Conservation (phyloP, 2,113 vertebrate genomes). For the Oryzias woworae region DNA sequence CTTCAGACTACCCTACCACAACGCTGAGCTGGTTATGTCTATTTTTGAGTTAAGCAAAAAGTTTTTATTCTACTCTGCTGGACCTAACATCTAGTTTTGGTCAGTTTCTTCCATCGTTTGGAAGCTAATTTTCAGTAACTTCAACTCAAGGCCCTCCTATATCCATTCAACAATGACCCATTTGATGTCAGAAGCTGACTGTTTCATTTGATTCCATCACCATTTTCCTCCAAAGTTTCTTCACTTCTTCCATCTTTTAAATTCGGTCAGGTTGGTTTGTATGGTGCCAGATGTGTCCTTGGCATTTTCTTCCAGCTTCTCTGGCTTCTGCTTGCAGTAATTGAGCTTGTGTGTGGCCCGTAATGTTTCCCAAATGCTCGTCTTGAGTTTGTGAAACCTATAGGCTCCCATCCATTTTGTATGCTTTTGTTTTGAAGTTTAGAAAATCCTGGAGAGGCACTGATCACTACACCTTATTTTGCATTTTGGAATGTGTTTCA, state of each 20-base stretch:
- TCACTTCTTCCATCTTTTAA: conserved; percentile 23
- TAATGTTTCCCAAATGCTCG: conserved; percentile 52
- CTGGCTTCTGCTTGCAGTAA: conserved; percentile 37
- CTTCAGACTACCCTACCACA: too few species aligned
- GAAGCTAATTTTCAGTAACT: conserved; percentile 18
- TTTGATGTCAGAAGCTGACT: conserved; percentile 13
- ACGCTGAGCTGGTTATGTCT: too few species aligned
- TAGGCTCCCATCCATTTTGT: neutral
- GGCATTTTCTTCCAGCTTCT: conserved; percentile 33
- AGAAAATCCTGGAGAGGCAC: too few species aligned
- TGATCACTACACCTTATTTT: neutral
- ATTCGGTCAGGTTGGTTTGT: conserved; percentile 4
- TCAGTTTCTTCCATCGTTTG: neutral
- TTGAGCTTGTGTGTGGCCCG: conserved; percentile 44
- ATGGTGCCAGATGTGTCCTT: conserved; percentile 47
- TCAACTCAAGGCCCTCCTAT: conserved; percentile 10
- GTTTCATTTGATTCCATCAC: conserved; percentile 10
- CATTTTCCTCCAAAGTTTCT: conserved; percentile 16
- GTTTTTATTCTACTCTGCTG: neutral
- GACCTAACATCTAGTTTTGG: conserved; percentile 12
- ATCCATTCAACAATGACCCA: conserved; percentile 7
- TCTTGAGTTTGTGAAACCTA: conserved; percentile 11
- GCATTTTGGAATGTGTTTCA: too few species aligned
- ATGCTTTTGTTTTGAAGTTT: neutral
- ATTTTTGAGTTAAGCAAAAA: too few species aligned